Evolutionary conservation across 2,797 vertebrate genomes (phyloP), one percentile per base, ranked within the genome.

Genomic region (Alcedo quadribrachys): DNA sequence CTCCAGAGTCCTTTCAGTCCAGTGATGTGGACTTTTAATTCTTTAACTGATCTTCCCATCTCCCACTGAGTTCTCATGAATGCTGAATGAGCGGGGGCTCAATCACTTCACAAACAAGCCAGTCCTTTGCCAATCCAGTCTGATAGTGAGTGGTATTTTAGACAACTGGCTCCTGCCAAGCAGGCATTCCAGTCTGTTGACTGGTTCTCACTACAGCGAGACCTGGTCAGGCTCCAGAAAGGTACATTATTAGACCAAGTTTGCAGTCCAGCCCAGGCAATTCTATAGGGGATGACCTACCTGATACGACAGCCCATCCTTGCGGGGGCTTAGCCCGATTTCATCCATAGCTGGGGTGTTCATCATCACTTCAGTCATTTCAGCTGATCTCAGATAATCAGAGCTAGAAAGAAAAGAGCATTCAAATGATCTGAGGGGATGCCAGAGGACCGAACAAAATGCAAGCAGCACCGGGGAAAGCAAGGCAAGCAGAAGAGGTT

Each of bases 281-380:
- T 86, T 92, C 86, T 43, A 24, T 27, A 28, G 0, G 18, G 68
- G 30, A 86, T 80, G 57, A 74, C 97, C 76, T 97, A 99, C 99
- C 98, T 99, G 99, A 91, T 99, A 99, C 9, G 99, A 98, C 89
- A 99, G 98, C 65, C 99, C 98, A 55, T 99, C 99, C 98, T 99
- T 99, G 97, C 98, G 98, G 92, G 99, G 98, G 91, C 96, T 99
- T 96, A 99, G 98, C 93, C 98, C 98, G 32, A 99, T 99, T 95
- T 99, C 99, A 70, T 99, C 99, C 98, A 99, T 99, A 88, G 99
- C 97, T 92, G 98, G 97, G 95, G 98, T 97, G 97, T 83, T 99
- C 98, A 99, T 99, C 98, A 99, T 99, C 98, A 99, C 99, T 97
- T 99, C 99, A 96, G 99, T 99, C 99, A 99, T 99, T 90, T 99